A percentile compares a stretch with the other conserved stretches of the same genome.
Conservation (phyloP, 1,140 invertebrate genomes). For the Magallana angulata region DNA sequence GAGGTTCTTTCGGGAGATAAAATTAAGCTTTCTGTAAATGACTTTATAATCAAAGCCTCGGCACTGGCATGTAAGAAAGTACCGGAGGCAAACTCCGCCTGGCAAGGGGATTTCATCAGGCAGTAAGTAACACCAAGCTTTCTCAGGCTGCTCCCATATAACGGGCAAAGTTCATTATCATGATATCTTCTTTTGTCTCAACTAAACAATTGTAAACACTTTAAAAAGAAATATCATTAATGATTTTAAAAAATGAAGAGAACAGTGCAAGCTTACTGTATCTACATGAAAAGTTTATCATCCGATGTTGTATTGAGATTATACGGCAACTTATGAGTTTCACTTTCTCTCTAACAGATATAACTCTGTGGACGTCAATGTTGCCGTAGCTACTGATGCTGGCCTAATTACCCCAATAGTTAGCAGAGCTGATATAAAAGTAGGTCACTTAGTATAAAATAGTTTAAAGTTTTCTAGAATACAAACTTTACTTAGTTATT, state of each 20-base stretch:
- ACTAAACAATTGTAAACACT: too few relatives aligned
- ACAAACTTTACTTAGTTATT: too few relatives aligned
- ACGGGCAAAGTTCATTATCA: too few relatives aligned
- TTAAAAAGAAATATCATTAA: too few relatives aligned
- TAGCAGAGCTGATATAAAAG: conserved; percentile 93
- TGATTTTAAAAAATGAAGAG: too few relatives aligned
- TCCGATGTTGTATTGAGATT: too few relatives aligned
- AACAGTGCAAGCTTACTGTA: too few relatives aligned
- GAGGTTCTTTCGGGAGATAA: conserved; percentile 90
- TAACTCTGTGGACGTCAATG: conserved; percentile 95
- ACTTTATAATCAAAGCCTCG: conserved; percentile 97
- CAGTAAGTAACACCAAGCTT: conserved; percentile 85
- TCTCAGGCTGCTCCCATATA: too few relatives aligned
- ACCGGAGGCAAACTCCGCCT: conserved; percentile 96
- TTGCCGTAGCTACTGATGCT: conserved; percentile 96
- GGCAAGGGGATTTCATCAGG: conserved; percentile 96
- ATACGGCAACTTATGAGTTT: too few relatives aligned
- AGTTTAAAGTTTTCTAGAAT: too few relatives aligned
- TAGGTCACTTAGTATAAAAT: conserved; percentile 55
- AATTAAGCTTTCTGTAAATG: conserved; percentile 95
- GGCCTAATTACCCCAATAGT: conserved; percentile 99
- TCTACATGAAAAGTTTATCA: too few relatives aligned
- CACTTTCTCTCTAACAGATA: conserved; percentile 79
- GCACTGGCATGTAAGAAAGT: conserved; percentile 95
- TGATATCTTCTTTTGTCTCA: too few relatives aligned